Percentiles rank a stretch among this genome's conserved stretches.
Evolutionary conservation across 2,888 invertebrate genomes (phyloP).

Genomic region (Ethmia dodecea): DNA sequence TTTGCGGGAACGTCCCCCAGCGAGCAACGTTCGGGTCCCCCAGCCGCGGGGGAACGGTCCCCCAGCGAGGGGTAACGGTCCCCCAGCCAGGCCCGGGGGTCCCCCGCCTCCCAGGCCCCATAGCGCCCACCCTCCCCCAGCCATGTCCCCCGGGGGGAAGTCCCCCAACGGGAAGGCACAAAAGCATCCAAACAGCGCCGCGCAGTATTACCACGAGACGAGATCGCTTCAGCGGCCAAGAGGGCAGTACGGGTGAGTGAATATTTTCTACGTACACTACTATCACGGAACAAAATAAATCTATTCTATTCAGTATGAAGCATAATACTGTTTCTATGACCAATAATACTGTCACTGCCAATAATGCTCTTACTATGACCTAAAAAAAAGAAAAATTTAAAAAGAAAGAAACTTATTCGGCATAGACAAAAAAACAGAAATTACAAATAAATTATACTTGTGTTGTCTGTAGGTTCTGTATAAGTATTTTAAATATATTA

Average conservation of each 20-base stretch:
- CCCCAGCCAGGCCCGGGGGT: constrained; percentile 17
- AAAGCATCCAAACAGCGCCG: constrained; percentile 44
- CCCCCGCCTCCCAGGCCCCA: background rate
- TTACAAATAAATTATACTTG: no score
- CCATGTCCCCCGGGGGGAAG: constrained; percentile 20
- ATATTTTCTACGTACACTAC: background rate
- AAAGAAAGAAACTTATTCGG: no score
- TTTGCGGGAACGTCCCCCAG: constrained; percentile 15
- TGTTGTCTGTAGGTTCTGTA: no score
- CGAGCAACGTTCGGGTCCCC: constrained; percentile 17
- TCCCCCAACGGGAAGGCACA: constrained; percentile 27
- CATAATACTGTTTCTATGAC: no score
- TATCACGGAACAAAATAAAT: no score
- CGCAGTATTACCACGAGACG: constrained; percentile 77
- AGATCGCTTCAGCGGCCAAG: constrained; percentile 79
- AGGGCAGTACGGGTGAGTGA: constrained; percentile 49
- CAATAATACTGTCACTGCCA: no score
- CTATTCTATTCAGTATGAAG: no score
- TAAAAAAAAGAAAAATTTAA: no score
- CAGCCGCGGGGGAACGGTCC: constrained; percentile 36
- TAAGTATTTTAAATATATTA: no score
- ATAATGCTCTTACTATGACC: no score
- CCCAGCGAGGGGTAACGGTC: constrained; percentile 32
- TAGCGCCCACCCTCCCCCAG: constrained; percentile 16
- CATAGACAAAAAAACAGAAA: no score